phyloP scores from a whole-genome alignment of 2,797 vertebrate species.

The Darevskia mixta region DNA sequence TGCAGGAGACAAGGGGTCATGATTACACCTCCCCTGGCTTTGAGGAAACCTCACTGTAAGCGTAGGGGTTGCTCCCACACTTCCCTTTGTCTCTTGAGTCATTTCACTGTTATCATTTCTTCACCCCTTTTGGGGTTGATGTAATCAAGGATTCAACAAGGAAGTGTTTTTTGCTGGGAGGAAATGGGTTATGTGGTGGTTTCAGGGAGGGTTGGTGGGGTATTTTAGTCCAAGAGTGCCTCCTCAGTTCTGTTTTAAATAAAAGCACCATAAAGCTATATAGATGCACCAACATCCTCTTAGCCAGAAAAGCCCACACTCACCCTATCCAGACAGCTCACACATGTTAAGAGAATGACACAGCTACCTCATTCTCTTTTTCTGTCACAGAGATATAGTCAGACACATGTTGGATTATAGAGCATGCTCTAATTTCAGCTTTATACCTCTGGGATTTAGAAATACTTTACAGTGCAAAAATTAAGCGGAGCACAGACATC shows the following conservation, averaged over 20 bases:
- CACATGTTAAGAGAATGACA: accelerated
- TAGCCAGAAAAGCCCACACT: conserved; percentile 35
- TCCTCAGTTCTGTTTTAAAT: neutral
- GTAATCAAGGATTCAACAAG: neutral
- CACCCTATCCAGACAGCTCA: conserved; percentile 36
- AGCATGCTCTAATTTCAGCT: conserved; percentile 1
- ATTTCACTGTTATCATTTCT: neutral
- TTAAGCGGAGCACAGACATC: neutral
- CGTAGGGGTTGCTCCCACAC: neutral
- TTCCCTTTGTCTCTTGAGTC: neutral
- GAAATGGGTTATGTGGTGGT: neutral
- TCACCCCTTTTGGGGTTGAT: neutral
- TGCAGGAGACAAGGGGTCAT: neutral
- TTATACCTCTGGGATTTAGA: conserved; percentile 9
- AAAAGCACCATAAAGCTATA: neutral
- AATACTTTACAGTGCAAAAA: conserved; percentile 2
- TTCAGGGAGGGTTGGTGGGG: neutral
- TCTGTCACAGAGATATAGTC: neutral
- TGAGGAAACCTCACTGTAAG: neutral
- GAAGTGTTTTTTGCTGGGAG: neutral
- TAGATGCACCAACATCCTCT: neutral
- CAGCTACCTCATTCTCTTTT: conserved; percentile 10
- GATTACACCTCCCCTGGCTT: neutral
- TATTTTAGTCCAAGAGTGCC: neutral
- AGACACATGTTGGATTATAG: conserved; percentile 8